Percentiles rank a stretch among this genome's conserved stretches.
Conservation (phyloP, 2,797 vertebrate genomes). For the Anguilla megastoma region DNA sequence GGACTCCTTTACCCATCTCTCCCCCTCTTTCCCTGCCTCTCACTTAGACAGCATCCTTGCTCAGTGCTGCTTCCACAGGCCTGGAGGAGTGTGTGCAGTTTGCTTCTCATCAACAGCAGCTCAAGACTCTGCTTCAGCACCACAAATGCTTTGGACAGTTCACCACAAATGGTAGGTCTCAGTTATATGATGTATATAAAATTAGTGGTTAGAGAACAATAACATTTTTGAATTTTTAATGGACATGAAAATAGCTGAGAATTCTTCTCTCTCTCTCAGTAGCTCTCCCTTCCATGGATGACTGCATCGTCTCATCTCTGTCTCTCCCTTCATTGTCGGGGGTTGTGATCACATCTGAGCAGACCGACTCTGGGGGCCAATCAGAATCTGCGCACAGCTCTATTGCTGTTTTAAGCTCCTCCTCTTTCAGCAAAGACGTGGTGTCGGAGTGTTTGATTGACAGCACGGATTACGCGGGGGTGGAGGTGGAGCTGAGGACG, state of each 20-base stretch:
- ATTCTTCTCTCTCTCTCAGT: conserved; percentile 24
- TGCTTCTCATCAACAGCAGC: conserved; percentile 62
- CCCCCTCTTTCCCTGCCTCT: neutral
- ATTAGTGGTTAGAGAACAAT: neutral
- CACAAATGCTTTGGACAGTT: conserved; percentile 67
- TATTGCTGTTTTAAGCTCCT: conserved; percentile 57
- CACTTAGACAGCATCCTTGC: conserved; percentile 69
- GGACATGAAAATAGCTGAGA: neutral
- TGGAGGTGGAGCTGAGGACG: conserved; percentile 64
- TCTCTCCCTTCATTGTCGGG: conserved; percentile 31
- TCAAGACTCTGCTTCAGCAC: conserved; percentile 66
- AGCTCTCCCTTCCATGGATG: conserved; percentile 63
- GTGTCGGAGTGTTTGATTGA: conserved; percentile 65
- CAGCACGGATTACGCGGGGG: conserved; percentile 68
- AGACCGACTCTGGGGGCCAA: conserved; percentile 27
- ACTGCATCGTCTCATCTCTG: conserved; percentile 58
- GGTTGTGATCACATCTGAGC: conserved; percentile 30
- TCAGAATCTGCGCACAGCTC: conserved; percentile 53
- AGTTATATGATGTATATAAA: neutral
- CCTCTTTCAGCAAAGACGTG: conserved; percentile 51
- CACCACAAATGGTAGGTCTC: conserved; percentile 56
- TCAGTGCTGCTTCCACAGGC: conserved; percentile 57
- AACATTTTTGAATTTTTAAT: neutral
- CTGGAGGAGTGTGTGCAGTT: conserved; percentile 66
- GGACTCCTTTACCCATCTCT: neutral